phyloP scores from a whole-genome alignment of 2,113 vertebrate genomes.

The Alces alces region DNA sequence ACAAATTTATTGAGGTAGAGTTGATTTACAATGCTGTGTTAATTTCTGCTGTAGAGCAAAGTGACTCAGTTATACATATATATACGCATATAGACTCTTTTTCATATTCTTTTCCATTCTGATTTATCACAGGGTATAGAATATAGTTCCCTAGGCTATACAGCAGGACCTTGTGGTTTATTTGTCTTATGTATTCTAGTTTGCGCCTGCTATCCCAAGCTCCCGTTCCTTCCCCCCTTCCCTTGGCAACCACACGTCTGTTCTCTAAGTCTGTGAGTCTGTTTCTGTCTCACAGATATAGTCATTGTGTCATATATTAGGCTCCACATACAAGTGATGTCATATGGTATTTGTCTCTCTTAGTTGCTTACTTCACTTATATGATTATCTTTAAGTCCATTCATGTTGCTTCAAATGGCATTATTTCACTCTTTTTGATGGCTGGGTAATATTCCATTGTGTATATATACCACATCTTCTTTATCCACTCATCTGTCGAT shows the following conservation, averaged over 20 bases:
- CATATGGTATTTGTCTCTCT: not conserved
- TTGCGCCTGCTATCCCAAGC: not conserved
- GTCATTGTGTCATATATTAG: not conserved
- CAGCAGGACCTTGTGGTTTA: not conserved
- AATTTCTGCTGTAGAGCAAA: not conserved
- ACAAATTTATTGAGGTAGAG: not conserved
- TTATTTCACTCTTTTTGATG: not conserved
- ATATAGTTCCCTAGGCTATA: not conserved
- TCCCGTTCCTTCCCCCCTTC: not conserved
- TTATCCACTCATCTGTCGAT: not conserved
- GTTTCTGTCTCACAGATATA: not conserved
- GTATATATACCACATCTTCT: not conserved
- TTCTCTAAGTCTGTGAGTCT: not conserved
- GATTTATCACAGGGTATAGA: not conserved
- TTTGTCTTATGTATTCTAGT: not conserved
- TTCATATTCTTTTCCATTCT: not conserved
- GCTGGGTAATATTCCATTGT: not conserved
- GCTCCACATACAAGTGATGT: not conserved
- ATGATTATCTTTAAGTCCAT: not conserved
- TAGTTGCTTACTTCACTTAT: not conserved
- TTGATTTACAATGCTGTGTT: not conserved
- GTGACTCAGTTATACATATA: not conserved
- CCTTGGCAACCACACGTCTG: not conserved
- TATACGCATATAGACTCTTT: not conserved
- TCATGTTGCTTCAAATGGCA: not conserved